Base-by-base conservation (phyloP, 2,888 invertebrate species). In the Apodemia duryi region DNA sequence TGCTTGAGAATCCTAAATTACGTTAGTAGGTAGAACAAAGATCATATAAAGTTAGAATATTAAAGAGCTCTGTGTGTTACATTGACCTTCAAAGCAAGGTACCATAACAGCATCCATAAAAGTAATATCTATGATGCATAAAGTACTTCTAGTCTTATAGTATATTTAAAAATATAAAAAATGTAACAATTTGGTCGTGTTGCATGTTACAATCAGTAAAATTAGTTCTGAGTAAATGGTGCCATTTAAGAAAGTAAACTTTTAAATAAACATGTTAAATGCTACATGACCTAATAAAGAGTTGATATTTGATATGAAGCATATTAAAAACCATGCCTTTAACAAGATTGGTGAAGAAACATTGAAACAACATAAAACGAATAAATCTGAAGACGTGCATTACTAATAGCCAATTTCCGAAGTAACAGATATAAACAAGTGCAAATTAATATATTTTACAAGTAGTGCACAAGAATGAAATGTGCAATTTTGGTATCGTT, bases 101-200 rank as follows among this genome's bases (percentile, higher is more conserved):
- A 54, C 29, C 54, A 54, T 54, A 54, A 54, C 54, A 54, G 54
- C 64, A 64, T 64, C 38, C 61, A 64, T 64, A 61, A 64, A 64
- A 64, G 57, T 57, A 57, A 57, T 57, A 57, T 32, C 11, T 75
- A 73, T 69, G 61, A 52, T 63, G 64, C 68, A 67, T 63, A 63
- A 51, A 66, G 35, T 61, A 64, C 54, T 61, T n/a, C n/a, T n/a
- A n/a, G n/a, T n/a, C 49, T 64, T 64, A 38, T 63, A 70, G n/a
- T 62, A 62, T 69, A 67, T 70, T 57, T 32, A 68, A 74, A 68
- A 69, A 67, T 73, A 72, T 77, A 67, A 73, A 71, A 71, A 68
- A 67, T 73, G 74, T 78, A 80, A 84, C 91, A 89, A 86, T 91
- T 89, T 85, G 90, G 89, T 90, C 91, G 89, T 91, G 90, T 91